Evolutionary conservation across 2,888 invertebrate species (phyloP), one percentile per base, ranked within the genome.

Genomic region (Brachyptera putata): DNA sequence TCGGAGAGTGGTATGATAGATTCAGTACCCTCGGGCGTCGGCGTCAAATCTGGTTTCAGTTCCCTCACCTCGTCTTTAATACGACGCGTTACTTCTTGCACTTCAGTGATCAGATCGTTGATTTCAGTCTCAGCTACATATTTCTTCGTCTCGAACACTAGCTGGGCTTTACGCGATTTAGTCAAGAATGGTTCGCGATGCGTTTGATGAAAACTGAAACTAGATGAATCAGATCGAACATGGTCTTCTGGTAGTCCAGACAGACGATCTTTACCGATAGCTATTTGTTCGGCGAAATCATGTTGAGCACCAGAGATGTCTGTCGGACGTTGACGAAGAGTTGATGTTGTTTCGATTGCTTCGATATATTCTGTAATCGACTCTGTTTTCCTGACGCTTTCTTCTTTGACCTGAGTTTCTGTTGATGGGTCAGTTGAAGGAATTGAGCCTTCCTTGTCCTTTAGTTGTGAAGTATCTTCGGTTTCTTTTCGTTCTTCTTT

Each of bases 11-110:
- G 57, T 7, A 64, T 24, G 22, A 56, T 46, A 18, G 46, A 53
- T 14, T 64, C 64, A 9, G 24, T 49, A 1, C 76, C 76, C 66
- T 77, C 77, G 2, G 78, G 78, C 1, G 78, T 79, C n/a, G 78
- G 77, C 1, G 78, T 78, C 59, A 79, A 67, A 66, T 79, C 78
- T n/a, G 79, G 79, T 68, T 78, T 78, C 9, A 78, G 61, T 68
- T 76, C 75, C 64, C 74, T 76, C 0, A 79, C 76, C 66, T 79
- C 77, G 46, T 76, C 73, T 63, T 77, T 74, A 24, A 79, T 77
- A 68, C 77, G 75, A 56, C 76, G 73, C 1, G 77, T 74, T n/a
- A 71, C 76, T 67, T 77, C 77, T 26, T 78, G 69, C 7, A 77
- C 76, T 68, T 77, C 77, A 24, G 72, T 72, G 68, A 78, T 75